Base-by-base conservation (phyloP, 2,797 vertebrate species). In the Halcyon chelicuti region DNA sequence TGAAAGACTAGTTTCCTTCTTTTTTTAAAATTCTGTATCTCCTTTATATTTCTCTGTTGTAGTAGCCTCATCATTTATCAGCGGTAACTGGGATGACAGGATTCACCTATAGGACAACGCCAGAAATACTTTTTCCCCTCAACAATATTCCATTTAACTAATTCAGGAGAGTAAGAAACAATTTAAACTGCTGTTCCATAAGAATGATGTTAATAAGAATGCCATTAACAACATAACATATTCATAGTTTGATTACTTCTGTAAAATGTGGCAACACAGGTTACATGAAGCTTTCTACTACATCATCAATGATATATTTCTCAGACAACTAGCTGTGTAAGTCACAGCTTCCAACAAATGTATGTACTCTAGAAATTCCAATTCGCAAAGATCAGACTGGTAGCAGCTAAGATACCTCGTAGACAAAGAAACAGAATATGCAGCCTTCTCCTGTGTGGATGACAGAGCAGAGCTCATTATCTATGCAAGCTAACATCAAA, bases 311-410 rank as follows among this genome's bases (percentile, higher is more conserved):
- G 22, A 6, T 31, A 40, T 14, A 35, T 40, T 42, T 23, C 67
- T 81, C 33, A 37, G 57, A 23, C 13, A n/a, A 51, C 61, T 54
- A 54, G 23, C 12, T 47, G 5, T 52, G 1, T 42, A 84, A 73
- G 26, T 49, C 22, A 16, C n/a, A 82, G 42, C 29, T 39, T 82
- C 52, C 55, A 76, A 57, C 14, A 57, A 12, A 75, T 78, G 23
- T 20, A 54, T 0, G 0, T 8, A 52, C 16, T 65, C 67, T 17
- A 62, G 14, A 17, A 88, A 14, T 8, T 66, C 28, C 26, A 25
- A 9, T 22, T 40, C 60, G 40, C n/a, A 57, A 55, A 73, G 46
- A 70, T n/a, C 52, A 40, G 22, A 28, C 0, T 39, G 33, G 26
- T 33, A 73, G 44, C 28, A 71, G 28, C 20, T 63, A 60, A 63